Conservation (phyloP, 2,797 vertebrate genomes). For the Xenops minutus region DNA sequence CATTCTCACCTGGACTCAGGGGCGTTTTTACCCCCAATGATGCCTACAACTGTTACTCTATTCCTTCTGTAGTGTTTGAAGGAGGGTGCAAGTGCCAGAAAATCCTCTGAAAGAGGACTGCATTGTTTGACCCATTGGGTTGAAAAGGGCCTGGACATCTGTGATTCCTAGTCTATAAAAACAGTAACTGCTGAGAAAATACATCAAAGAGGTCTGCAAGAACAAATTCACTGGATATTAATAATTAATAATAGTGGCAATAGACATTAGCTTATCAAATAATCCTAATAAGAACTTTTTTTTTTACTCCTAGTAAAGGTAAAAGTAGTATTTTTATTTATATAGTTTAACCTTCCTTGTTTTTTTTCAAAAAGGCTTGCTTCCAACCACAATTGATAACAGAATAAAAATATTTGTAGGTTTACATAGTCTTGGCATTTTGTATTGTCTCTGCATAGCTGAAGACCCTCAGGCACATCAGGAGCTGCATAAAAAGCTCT, state of each 20-base stretch:
- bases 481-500: background rate
- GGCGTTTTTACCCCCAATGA: background rate
- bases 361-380: background rate
- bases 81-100: background rate
- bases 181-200: background rate
- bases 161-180: background rate
- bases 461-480: background rate
- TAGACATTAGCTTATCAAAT: background rate
- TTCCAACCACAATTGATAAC: background rate
- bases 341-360: background rate
- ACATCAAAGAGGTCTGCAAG: background rate
- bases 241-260: background rate
- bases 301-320: background rate
- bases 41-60: background rate
- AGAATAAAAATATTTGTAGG: background rate
- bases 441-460: background rate
- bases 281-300: background rate
- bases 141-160: background rate
- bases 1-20: fast-evolving
- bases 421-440: background rate
- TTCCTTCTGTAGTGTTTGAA: background rate
- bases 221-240: background rate
- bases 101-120: background rate
- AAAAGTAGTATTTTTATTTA: background rate
- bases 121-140: background rate